These are phyloP conservation scores for Morus bassanus DNA, from an alignment of 2,797 vertebrate genomes.

Conservation along the genomic window DNA sequence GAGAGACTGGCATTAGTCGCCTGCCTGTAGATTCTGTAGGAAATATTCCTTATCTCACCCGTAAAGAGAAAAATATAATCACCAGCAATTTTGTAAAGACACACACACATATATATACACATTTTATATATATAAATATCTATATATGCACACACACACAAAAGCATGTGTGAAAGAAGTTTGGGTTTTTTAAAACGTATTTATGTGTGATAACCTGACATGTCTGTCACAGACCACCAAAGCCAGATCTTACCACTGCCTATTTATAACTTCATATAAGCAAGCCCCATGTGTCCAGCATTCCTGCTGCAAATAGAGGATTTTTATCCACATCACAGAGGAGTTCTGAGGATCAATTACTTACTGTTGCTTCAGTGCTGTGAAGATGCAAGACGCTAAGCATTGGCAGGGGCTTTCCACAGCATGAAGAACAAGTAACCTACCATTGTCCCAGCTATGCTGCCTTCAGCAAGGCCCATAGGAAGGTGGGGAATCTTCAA, in stretches of 20 bases:
- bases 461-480: background rate
- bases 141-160: background rate
- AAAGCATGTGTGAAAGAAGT: background rate
- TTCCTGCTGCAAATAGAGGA: background rate
- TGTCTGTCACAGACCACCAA: background rate
- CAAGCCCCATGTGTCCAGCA: background rate
- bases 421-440: background rate
- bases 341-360: background rate
- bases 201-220: background rate
- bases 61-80: background rate
- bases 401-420: accelerated
- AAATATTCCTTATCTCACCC: background rate
- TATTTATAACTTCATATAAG: background rate
- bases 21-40: background rate
- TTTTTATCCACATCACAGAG: background rate
- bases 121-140: too few relatives aligned
- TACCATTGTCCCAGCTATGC: background rate
- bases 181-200: background rate
- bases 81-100: background rate
- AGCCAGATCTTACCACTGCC: background rate
- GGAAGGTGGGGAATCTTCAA: background rate
- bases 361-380: background rate
- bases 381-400: background rate
- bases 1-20: background rate
- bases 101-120: background rate